Evolutionary conservation across 2,888 invertebrate species (phyloP), one percentile per base, ranked within the genome.

Genomic region (Kuschelorhynchus macadamiae): DNA sequence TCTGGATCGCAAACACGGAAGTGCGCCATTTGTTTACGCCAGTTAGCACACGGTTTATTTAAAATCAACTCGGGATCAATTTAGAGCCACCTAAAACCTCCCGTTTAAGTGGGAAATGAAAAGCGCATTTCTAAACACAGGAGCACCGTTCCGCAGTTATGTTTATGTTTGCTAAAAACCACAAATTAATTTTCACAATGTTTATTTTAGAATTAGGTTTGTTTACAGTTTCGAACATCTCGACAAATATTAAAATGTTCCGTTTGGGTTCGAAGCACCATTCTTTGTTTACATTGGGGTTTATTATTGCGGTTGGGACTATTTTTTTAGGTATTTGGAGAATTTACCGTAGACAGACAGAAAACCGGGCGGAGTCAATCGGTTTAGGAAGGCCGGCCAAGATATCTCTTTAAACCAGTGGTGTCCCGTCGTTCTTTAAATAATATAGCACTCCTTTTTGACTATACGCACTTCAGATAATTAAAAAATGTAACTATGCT

Each of bases 171-270:
- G 47, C 55, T 33, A 30, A 49, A 63, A 63, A 56, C 41, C 39
- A 56, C 56, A 55, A 49, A 56, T 63, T 63, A 33, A 63, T 63
- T 63, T 63, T 63, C 56, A 55, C 47, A 49, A 55, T 17, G 63
- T 63, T 63, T 63, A 55, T 56, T 55, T 47, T 63, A 14, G 7
- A 14, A 36, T 60, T 42, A n/a, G 25, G 12, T 21, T 47, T 50
- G 50, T 50, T 50, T 50, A 32, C 50, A 16, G 32, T 50, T 14
- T 50, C 32, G 17, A 12, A 25, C 47, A 25, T 21, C 21, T 47
- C 9, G 12, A 14, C 47, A 47, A 47, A 47, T 47, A 47, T 12
- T 20, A 20, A 14, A 44, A 11, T 11, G 17, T 44, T 44, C 44
- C 44, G 18, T 44, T 44, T 25, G 3, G 25, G 25, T 25, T 5